Conservation (phyloP, 2,888 invertebrate genomes). For the Drosophila fulvimacula region DNA sequence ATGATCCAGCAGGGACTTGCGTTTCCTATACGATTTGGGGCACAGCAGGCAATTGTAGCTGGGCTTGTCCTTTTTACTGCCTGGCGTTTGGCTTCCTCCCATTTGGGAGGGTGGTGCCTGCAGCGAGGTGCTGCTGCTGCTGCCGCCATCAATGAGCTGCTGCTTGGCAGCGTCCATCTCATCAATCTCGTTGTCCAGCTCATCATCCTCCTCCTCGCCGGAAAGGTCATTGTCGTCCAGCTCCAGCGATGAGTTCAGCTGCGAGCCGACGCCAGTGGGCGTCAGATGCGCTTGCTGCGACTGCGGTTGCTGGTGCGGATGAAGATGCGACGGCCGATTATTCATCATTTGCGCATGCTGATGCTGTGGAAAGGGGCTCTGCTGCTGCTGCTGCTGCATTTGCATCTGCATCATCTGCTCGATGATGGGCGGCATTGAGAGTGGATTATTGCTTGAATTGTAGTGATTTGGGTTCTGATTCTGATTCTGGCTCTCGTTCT, state of each 20-base stretch:
- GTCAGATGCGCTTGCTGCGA: constrained; percentile 36
- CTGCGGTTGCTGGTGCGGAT: constrained; percentile 30
- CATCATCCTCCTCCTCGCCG: constrained; percentile 81
- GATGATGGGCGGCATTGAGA: constrained; percentile 80
- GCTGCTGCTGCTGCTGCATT: constrained; percentile 64
- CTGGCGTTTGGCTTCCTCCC: constrained; percentile 57
- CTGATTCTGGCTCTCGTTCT: constrained; percentile 52
- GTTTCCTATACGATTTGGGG: constrained; percentile 84
- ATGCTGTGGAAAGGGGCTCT: constrained; percentile 40
- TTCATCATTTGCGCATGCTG: constrained; percentile 50
- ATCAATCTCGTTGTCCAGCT: constrained; percentile 77
- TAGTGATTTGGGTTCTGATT: constrained; percentile 72
- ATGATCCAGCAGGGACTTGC: constrained; percentile 84
- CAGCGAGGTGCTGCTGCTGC: constrained; percentile 82
- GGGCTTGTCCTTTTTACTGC: constrained; percentile 83
- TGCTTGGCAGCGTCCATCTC: constrained; percentile 81
- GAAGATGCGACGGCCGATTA: constrained; percentile 43
- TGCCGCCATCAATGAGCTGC: constrained; percentile 82
- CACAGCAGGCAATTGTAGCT: constrained; percentile 83
- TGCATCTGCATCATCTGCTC: constrained; percentile 77
- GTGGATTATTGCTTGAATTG: constrained; percentile 74
- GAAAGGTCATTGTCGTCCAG: constrained; percentile 81
- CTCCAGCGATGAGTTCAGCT: constrained; percentile 73
- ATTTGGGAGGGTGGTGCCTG: constrained; percentile 77
- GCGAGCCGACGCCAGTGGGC: constrained; percentile 24